Conservation (phyloP, 2,797 vertebrate genomes). For the Threskiornis aethiopicus region DNA sequence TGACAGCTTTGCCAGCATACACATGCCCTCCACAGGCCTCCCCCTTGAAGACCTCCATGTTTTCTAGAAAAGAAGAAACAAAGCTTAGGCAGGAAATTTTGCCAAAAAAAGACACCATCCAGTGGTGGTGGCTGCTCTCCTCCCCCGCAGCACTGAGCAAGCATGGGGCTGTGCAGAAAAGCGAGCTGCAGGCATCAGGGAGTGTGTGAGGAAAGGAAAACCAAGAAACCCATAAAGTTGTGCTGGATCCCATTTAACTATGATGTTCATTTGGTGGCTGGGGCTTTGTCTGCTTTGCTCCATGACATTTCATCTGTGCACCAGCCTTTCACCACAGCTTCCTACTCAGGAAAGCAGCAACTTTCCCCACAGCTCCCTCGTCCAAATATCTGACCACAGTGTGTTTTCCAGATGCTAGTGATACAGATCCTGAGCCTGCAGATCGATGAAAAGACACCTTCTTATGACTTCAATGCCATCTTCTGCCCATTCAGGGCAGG, state of each 20-base stretch:
- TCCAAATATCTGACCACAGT: background rate
- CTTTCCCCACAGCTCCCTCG: background rate
- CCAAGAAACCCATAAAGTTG: background rate
- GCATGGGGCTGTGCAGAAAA: background rate
- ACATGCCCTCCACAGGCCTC: background rate
- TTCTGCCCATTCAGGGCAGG: background rate
- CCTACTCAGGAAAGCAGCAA: background rate
- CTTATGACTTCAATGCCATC: fast-evolving
- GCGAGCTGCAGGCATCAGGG: fast-evolving
- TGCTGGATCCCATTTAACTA: background rate
- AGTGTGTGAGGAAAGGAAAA: fast-evolving
- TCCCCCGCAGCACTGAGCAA: background rate
- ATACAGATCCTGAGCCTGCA: background rate
- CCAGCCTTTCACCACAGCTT: background rate
- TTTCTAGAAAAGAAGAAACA: background rate
- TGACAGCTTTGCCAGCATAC: background rate
- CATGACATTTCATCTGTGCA: background rate
- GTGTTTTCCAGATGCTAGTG: background rate
- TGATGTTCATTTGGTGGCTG: background rate
- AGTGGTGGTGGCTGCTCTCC: background rate
- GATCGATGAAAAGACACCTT: background rate
- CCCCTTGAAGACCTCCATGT: background rate
- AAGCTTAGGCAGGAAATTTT: background rate
- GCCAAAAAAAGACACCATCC: no score
- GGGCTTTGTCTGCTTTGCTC: background rate